Conservation (phyloP, 1,140 invertebrate species). For the Aphelinus certus region DNA sequence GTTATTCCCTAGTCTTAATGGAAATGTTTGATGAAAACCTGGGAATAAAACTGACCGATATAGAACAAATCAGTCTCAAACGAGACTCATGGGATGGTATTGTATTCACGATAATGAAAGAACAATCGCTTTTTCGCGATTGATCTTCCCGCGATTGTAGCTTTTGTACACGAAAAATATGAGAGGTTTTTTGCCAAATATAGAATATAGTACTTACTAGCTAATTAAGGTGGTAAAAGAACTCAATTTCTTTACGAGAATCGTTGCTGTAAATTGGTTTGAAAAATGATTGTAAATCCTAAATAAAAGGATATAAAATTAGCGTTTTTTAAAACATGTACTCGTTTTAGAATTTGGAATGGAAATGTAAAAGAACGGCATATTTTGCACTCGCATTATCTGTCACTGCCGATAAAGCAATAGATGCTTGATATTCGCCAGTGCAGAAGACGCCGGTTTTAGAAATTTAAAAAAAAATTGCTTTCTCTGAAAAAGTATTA, state of each 20-base stretch:
- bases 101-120: constrained; percentile 28
- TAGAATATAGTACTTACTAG: constrained; percentile 62
- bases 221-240: constrained; percentile 29
- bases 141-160: constrained; percentile 58
- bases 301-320: neutral
- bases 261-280: constrained; percentile 29
- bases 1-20: constrained; percentile 60
- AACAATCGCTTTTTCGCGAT: constrained; percentile 41
- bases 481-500: constrained; percentile 60
- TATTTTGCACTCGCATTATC: neutral
- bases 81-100: constrained; percentile 12
- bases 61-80: constrained; percentile 14
- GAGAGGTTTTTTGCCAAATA: constrained; percentile 64
- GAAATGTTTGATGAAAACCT: constrained; percentile 52
- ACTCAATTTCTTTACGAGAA: constrained; percentile 17
- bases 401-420: neutral
- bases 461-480: constrained; percentile 34
- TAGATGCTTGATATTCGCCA: neutral
- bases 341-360: too few species aligned
- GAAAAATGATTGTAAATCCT: constrained; percentile 9
- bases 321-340: too few species aligned
- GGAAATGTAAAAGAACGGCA: neutral
- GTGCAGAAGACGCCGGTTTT: constrained; percentile 1
- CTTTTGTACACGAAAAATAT: constrained; percentile 63
- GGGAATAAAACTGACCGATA: constrained; percentile 44